Conservation (phyloP, 2,888 invertebrate species). For the Sinohyriopsis cumingii region DNA sequence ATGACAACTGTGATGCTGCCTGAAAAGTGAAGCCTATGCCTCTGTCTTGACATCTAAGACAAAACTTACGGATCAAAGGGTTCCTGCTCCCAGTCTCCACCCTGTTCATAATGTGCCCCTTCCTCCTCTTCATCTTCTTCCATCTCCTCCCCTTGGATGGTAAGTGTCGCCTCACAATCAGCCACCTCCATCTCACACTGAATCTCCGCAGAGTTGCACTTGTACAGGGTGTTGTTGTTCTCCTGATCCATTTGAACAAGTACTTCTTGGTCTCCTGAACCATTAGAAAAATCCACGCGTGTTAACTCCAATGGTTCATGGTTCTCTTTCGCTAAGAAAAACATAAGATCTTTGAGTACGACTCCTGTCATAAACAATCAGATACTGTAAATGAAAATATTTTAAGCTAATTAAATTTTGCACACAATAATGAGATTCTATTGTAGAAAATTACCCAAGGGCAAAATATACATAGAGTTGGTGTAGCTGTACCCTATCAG, state of each 20-base stretch:
- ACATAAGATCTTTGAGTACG: slow-evolving; percentile 7
- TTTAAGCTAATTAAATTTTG: too few species aligned
- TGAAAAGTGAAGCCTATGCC: too few species aligned
- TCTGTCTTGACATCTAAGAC: too few species aligned
- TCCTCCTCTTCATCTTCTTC: slow-evolving; percentile 64
- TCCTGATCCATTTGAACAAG: slow-evolving; percentile 30
- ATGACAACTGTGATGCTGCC: too few species aligned
- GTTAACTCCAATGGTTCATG: slow-evolving; percentile 50
- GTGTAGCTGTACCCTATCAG: too few species aligned
- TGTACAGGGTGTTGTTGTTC: slow-evolving; percentile 34
- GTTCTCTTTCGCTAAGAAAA: slow-evolving; percentile 63
- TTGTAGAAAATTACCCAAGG: too few species aligned
- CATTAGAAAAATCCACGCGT: slow-evolving; percentile 24
- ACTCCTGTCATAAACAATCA: background rate
- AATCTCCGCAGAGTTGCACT: slow-evolving; percentile 8
- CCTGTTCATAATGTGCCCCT: slow-evolving; percentile 75
- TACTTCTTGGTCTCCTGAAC: slow-evolving; percentile 20
- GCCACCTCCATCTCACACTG: slow-evolving; percentile 17
- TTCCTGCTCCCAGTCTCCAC: slow-evolving; percentile 80
- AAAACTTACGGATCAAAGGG: slow-evolving; percentile 82
- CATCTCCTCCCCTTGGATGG: slow-evolving; percentile 30
- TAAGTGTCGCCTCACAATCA: slow-evolving; percentile 40
- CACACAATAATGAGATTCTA: too few species aligned
- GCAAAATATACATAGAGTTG: too few species aligned
- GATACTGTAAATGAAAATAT: too few species aligned